Base-by-base conservation (phyloP, 2,113 vertebrate species). In the Hemibagrus wyckioides region DNA sequence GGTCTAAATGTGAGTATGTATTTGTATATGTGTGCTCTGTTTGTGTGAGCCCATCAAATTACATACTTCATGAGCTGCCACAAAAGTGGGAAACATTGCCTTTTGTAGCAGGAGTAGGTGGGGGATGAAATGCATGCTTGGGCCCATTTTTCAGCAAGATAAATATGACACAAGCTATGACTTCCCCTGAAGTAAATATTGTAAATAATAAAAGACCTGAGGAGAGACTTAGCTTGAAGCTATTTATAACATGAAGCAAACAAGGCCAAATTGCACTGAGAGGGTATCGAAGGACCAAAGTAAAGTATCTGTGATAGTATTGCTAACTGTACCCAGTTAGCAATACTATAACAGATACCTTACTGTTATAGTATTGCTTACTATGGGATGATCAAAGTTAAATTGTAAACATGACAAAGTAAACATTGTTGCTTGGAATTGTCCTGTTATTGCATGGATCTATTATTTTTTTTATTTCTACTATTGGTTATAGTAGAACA, bases 151-250 rank as follows among this genome's bases (percentile, higher is more conserved):
- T 96, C 95, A 96, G 93, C 92, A 95, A 96, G 96, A 96, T 96
- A 96, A 96, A 96, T 96, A 96, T 92, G 94, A 95, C 93, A 93
- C 41, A 88, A 2, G 90, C 95, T 94, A 94, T 94, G 94, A 86
- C 76, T 86, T 83, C 90, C 94, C 93, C 59, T 83, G 94, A 96
- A 96, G 95, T 96, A 96, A 96, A 96, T 96, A 96, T 92, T 96
- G 95, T 96, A 96, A 96, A 96, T 96, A 96, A 96, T 96, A 94
- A 96, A 96, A 95, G 93, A 93, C 92, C 93, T 93, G 94, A 96
- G 94, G 93, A 95, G 96, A 95, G 85, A 94, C 94, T 95, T 95
- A 93, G 95, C 94, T 94, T 93, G 94, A 54, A 80, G 90, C 92
- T 93, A 95, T 96, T 96, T 94, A 94, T 92, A 93, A 90, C 92